Conservation (phyloP, 2,888 invertebrate genomes). For the Myopa testacea region DNA sequence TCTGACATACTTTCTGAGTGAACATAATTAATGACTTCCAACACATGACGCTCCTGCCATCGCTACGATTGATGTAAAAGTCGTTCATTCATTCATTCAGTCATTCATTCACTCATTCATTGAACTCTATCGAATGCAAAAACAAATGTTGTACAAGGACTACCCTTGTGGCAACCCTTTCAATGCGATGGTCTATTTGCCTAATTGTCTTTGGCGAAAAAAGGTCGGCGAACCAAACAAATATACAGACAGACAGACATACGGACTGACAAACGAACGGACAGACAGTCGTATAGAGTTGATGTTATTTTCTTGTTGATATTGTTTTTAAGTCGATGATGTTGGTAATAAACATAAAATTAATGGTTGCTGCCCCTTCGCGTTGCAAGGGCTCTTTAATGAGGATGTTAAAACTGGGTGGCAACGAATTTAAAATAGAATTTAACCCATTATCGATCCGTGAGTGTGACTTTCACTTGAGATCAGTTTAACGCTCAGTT, state of each 20-base stretch:
- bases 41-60: slow-evolving; percentile 43
- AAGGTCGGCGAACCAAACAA: slow-evolving; percentile 21
- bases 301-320: slow-evolving; percentile 13
- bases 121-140: slow-evolving; percentile 5
- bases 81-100: not conserved
- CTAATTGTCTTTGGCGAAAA: slow-evolving; percentile 29
- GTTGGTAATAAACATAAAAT: slow-evolving; percentile 29
- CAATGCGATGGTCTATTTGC: not conserved
- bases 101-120: slow-evolving; percentile 19
- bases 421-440: not conserved
- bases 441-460: not conserved
- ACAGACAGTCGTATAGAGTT: not conserved
- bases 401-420: slow-evolving; percentile 35
- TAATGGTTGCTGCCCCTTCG: slow-evolving; percentile 27
- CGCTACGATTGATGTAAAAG: slow-evolving; percentile 20
- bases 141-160: not conserved
- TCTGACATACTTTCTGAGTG: slow-evolving; percentile 62
- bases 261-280: not conserved
- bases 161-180: slow-evolving; percentile 36
- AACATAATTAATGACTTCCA: slow-evolving; percentile 62
- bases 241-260: too few relatives aligned
- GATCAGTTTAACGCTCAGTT: too few relatives aligned
- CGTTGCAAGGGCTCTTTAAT: slow-evolving; percentile 7
- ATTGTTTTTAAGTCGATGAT: not conserved
- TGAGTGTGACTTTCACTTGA: too few relatives aligned